These are phyloP conservation scores for Meandrusa payeni DNA, from an alignment of 2,888 invertebrate species.

Conservation along the genomic window DNA sequence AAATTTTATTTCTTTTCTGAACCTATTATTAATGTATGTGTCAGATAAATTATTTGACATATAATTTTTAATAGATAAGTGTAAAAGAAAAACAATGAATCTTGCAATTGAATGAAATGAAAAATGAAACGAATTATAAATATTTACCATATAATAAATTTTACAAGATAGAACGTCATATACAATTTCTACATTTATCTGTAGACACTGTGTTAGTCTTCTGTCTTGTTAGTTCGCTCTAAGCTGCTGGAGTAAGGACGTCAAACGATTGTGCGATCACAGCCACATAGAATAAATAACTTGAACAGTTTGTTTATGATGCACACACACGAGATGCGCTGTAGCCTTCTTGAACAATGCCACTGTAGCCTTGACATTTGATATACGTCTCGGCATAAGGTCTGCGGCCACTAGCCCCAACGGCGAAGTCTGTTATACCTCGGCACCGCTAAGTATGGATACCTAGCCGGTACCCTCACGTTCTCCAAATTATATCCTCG, in stretches of 20 bases:
- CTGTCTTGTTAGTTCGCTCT: too few species aligned
- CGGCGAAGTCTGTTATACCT: constrained; percentile 68
- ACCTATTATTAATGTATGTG: too few species aligned
- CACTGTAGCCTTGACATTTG: constrained; percentile 73
- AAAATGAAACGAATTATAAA: constrained; percentile 18
- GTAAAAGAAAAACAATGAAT: too few species aligned
- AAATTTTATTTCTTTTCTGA: too few species aligned
- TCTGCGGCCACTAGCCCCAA: constrained; percentile 64
- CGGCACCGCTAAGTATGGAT: constrained; percentile 70
- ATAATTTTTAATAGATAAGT: too few species aligned
- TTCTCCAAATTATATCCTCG: constrained; percentile 76
- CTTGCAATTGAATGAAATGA: too few species aligned
- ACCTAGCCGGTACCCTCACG: constrained; percentile 71
- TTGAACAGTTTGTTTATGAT: constrained; percentile 49
- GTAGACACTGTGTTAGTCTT: constrained; percentile 50
- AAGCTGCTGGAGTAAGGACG: constrained; percentile 45
- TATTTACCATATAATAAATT: constrained; percentile 12
- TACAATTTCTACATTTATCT: constrained; percentile 19
- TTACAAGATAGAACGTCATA: constrained; percentile 16
- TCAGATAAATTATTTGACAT: too few species aligned
- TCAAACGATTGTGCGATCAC: constrained; percentile 65
- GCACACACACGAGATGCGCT: constrained; percentile 43
- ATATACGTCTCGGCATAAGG: constrained; percentile 37
- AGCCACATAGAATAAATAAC: constrained; percentile 67
- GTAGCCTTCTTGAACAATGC: constrained; percentile 43